Conservation (phyloP, 2,113 vertebrate genomes). For the Stomatorhinus ivindoensis region DNA sequence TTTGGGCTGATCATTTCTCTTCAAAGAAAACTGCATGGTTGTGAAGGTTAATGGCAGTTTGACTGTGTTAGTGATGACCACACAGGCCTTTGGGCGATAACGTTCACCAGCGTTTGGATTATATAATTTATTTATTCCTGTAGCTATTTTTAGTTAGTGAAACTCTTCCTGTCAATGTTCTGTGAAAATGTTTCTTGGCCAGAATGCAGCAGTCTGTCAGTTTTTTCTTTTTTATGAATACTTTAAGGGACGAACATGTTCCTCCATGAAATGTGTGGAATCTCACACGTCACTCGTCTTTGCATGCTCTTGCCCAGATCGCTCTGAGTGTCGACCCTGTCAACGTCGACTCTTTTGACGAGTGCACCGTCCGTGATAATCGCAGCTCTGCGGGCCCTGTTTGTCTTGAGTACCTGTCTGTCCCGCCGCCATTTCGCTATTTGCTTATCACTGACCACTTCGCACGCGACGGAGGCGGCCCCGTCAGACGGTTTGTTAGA, state of each 20-base stretch:
- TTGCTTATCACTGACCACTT: not conserved
- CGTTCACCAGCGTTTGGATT: not conserved
- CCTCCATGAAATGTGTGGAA: not conserved
- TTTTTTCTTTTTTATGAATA: not conserved
- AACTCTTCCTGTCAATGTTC: not conserved
- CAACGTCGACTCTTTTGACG: not conserved
- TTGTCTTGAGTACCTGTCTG: not conserved
- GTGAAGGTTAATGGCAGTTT: not conserved
- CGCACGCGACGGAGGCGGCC: not conserved
- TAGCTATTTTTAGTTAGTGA: constrained; percentile 7
- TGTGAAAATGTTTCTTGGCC: not conserved
- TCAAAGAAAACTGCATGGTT: not conserved
- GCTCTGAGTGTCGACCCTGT: not conserved
- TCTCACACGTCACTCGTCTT: not conserved
- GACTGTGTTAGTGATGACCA: not conserved
- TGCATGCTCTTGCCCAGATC: not conserved
- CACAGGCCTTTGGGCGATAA: not conserved
- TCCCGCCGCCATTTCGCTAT: not conserved
- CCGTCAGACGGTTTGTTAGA: not conserved
- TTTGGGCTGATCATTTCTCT: not conserved
- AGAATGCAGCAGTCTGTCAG: not conserved
- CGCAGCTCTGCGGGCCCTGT: not conserved
- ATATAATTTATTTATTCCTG: not conserved
- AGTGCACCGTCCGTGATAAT: not conserved
- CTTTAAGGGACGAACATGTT: not conserved